Evolutionary conservation across 2,113 vertebrate species (phyloP).

Genomic region (Oceanodroma tethys): DNA sequence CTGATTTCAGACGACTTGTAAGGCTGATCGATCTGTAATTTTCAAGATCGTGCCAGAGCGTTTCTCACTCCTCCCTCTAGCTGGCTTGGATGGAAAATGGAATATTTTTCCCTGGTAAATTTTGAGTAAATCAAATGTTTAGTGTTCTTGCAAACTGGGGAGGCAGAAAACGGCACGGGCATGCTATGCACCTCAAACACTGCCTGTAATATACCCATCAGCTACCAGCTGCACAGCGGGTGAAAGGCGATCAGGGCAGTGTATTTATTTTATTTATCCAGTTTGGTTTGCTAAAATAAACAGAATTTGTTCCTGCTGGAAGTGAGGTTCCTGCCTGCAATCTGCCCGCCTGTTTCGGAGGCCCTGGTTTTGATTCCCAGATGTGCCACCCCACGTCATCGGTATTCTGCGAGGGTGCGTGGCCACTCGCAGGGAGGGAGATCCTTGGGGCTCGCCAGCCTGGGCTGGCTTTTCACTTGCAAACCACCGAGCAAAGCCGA

Average conservation of each 20-base stretch:
- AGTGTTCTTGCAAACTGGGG: not conserved
- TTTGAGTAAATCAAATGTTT: not conserved
- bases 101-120: not conserved
- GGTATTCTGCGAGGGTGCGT: not conserved
- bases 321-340: not conserved
- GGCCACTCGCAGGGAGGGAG: not conserved
- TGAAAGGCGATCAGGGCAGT: not conserved
- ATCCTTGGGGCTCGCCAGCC: not conserved
- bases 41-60: not conserved
- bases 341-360: not conserved
- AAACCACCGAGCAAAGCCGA: not conserved
- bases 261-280: not conserved
- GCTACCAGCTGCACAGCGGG: not conserved
- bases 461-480: not conserved
- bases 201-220: not conserved
- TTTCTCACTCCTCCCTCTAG: not conserved
- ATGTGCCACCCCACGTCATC: not conserved
- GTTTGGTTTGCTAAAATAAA: not conserved
- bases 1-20: not conserved
- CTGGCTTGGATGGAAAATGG: not conserved
- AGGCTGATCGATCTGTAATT: not conserved
- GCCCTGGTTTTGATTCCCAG: not conserved
- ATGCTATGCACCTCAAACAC: rapidly evolving
- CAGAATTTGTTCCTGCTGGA: not conserved
- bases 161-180: not conserved